Evolutionary conservation across 2,113 vertebrate genomes (phyloP).

Genomic region (Trochalopteron elliotii): DNA sequence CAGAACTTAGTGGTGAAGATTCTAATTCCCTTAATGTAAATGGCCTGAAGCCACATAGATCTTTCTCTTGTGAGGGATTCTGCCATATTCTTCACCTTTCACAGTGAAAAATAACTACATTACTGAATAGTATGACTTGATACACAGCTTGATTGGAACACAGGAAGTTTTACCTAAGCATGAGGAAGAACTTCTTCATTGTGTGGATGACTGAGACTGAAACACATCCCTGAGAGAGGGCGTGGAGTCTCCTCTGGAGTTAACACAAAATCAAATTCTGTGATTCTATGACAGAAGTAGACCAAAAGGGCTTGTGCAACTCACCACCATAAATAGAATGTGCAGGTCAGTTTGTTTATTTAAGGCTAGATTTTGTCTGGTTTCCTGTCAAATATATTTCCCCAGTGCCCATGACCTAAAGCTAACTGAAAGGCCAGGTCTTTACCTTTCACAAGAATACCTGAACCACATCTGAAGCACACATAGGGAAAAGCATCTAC

Average conservation of each 20-base stretch:
- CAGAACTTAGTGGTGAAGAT: not conserved
- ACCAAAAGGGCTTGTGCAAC: not conserved
- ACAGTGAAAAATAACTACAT: not conserved
- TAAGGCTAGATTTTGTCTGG: not conserved
- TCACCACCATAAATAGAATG: not conserved
- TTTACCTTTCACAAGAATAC: not conserved
- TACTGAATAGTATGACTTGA: not conserved
- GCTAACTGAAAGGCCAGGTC: not conserved
- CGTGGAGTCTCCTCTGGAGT: not conserved
- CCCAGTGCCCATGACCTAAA: not conserved
- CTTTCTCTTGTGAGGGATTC: not conserved
- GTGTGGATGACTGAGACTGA: not conserved
- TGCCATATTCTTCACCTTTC: not conserved
- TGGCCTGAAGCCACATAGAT: not conserved
- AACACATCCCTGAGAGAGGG: rapidly evolving
- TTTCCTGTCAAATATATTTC: not conserved
- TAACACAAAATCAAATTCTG: not conserved
- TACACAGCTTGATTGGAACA: not conserved
- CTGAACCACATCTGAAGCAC: not conserved
- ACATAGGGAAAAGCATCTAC: rapidly evolving
- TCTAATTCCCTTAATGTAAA: not conserved
- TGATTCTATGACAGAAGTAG: not conserved
- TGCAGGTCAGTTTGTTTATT: not conserved
- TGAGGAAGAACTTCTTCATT: not conserved
- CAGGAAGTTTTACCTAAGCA: not conserved